Conservation (phyloP, 1,140 invertebrate genomes). For the Magallana angulata region DNA sequence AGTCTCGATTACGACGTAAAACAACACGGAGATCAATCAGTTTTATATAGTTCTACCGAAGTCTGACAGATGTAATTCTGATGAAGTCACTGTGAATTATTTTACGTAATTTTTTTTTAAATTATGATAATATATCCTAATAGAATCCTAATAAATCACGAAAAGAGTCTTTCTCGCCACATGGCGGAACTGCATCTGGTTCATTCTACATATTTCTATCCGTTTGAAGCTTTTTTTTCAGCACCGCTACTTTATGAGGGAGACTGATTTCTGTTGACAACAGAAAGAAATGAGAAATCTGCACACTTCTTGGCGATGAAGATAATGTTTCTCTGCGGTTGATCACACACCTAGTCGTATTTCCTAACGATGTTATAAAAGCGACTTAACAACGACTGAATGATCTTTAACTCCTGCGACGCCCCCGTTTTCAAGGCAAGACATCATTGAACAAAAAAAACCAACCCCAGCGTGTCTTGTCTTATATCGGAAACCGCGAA, state of each 20-base stretch:
- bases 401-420: neutral
- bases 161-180: too few relatives aligned
- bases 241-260: neutral
- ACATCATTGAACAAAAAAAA: constrained; percentile 1
- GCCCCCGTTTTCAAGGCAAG: constrained; percentile 2
- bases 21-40: too few relatives aligned
- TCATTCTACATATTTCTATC: too few relatives aligned
- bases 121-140: too few relatives aligned
- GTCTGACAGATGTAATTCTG: too few relatives aligned
- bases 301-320: constrained; percentile 3
- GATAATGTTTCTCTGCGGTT: constrained; percentile 20
- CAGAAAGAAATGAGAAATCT: constrained; percentile 14
- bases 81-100: too few relatives aligned
- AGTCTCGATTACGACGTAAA: too few relatives aligned
- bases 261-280: constrained; percentile 17
- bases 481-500: constrained; percentile 12
- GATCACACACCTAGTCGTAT: constrained; percentile 23
- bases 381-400: neutral
- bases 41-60: too few relatives aligned
- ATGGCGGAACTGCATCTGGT: too few relatives aligned
- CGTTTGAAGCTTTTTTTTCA: neutral
- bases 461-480: neutral
- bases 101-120: too few relatives aligned
- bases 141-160: too few relatives aligned
- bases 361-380: constrained; percentile 23